phyloP scores from a whole-genome alignment of 2,113 vertebrate genomes.

The Rhadina sibilatrix region DNA sequence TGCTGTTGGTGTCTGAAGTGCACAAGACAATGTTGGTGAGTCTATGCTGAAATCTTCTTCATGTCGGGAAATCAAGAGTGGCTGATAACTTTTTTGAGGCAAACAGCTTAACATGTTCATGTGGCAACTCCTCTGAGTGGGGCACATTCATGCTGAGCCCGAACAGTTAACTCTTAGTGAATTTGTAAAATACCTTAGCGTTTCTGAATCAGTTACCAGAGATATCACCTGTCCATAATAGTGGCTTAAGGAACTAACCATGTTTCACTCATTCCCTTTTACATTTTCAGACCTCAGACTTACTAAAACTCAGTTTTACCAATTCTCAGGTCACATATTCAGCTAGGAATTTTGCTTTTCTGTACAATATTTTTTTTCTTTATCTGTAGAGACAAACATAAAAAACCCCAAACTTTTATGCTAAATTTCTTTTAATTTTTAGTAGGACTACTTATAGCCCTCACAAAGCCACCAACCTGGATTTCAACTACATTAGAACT shows the following conservation, averaged over 20 bases:
- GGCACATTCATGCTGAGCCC: background rate
- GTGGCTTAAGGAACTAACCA: background rate
- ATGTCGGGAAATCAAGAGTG: background rate
- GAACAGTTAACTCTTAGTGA: background rate
- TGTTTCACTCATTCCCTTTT: background rate
- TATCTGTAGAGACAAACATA: background rate
- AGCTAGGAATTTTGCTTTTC: background rate
- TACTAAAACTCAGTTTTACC: background rate
- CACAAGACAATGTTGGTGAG: background rate
- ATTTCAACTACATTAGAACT: background rate
- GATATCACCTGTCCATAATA: background rate
- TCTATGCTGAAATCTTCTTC: background rate
- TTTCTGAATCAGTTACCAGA: background rate
- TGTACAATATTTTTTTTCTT: background rate
- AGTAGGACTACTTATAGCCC: background rate
- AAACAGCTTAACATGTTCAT: background rate
- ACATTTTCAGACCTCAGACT: background rate
- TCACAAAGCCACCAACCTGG: background rate
- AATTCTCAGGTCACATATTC: background rate
- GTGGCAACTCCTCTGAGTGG: too few relatives aligned
- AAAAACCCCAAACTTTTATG: fast-evolving
- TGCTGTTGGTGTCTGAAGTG: background rate
- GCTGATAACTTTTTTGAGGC: background rate
- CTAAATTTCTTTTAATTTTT: background rate
- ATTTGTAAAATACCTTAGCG: background rate